Base-by-base conservation (phyloP, 2,797 vertebrate genomes). In the Labeo calbasu region DNA sequence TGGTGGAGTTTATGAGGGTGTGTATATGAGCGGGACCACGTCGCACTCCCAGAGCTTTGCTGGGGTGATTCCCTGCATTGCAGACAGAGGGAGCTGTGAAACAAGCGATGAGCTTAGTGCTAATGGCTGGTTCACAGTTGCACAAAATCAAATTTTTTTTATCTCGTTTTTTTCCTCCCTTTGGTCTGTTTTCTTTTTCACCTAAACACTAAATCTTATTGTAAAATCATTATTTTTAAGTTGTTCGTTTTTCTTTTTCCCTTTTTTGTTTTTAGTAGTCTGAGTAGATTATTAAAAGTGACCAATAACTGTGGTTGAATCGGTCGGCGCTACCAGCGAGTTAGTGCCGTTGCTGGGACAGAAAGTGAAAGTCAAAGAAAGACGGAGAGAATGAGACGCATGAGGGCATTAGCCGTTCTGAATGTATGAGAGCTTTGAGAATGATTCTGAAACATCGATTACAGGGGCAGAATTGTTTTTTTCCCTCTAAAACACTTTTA, bases 241-340 rank as follows among this genome's bases (percentile, higher is more conserved):
- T 11, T 87, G n/a, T 87, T 84, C 21, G 86, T 89, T 85, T 85
- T 87, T 87, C 28, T 86, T 84, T 71, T 87, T 83, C 73, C 40
- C 28, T 76, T 77, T 72, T 82, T 85, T 79, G 85, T 84, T 81
- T 76, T 72, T 83, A 84, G 84, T 55, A 85, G 85, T 83, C 68
- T 86, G 69, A 83, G 40, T 87, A 86, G 81, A 86, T 87, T 87
- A 85, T 87, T 86, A 89, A 65, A 90, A 91, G 89, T 85, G 88
- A 93, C 92, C 93, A 91, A 92, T 90, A 91, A 86, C 90, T 92
- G 91, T 92, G 94, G 91, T 90, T 92, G 86, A 91, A 77, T 78
- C 79, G 82, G 84, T 50, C 76, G 86, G 88, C 86, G 80, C 89
- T 89, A 88, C 87, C 77, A 88, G 84, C 65, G 84, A 88, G 89